Base-by-base conservation (phyloP, 2,797 vertebrate genomes). In the Australoheros facetus region DNA sequence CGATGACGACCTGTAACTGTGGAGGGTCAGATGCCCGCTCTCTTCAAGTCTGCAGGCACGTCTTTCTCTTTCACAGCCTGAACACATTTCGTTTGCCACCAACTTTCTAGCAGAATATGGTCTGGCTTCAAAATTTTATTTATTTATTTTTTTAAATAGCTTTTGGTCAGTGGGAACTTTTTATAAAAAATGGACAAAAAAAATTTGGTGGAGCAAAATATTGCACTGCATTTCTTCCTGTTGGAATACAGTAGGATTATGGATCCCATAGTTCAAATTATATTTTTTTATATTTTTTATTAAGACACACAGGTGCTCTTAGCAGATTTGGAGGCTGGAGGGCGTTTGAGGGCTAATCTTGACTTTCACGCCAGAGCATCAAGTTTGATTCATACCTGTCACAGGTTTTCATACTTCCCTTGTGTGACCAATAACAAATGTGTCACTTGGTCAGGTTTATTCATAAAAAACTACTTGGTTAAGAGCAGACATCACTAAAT, bases 331-430 rank as follows among this genome's bases (percentile, higher is more conserved):
- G 21, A 26, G 21, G 14, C 42, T 14, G n/a, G n/a, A n/a, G n/a
- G 21, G 5, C 42, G 60, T 45, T 64, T 42, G 21, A 45, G 13
- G 8, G 4, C 14, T 16, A 2, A 0, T 45, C 39, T 64, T 17
- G 8, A 45, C 16, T 64, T 64, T 45, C 21, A 17, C 1, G 1
- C 16, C 37, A 45, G 37, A 26, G 60, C 37, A 16, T 39, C 14
- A 0, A 21, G 21, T 64, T 26, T 45, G 60, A 39, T 4, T 64
- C 14, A 45, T 17, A 45, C 13, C 4, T 14, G 13, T 4, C 42
- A 13, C 11, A 14, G 4, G 13, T 45, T 14, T 45, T 45, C 39
- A 13, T 4, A 14, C 39, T 13, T 42, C 42, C 14, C 13, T 14
- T 14, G 42, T 14, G 13, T 45, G 42, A 5, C 42, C 7, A 34